Base-by-base conservation (phyloP, 2,888 invertebrate species). In the Lepidochrysops patricia region DNA sequence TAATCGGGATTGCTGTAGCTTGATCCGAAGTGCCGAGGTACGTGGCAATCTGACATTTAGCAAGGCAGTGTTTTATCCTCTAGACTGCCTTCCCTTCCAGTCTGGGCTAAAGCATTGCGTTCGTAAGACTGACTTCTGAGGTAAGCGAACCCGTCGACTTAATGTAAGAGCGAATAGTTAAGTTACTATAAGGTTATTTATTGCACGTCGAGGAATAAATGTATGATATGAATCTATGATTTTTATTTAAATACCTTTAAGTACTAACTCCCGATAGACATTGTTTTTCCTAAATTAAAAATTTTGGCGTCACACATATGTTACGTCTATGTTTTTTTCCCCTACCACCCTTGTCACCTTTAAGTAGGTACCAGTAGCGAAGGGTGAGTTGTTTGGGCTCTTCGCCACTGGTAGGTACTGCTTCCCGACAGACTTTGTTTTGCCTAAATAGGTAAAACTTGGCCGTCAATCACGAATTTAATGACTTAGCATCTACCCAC, bases 21-120 rank as follows among this genome's bases (percentile, higher is more conserved):
- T 63, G 66, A 65, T 66, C 63, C 66, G 60, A 56, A 63, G 48
- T 52, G 58, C 32, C 26, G 35, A 58, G 57, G 60, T 64, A 66
- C 72, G 84, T 87, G 89, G 83, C 76, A 79, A 79, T 80, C 87
- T 89, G 88, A 79, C 89, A 88, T 87, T 89, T 88, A 85, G 88
- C 86, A 69, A 59, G 69, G 80, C 82, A 84, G 70, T 80, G 86
- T 77, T 81, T 84, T 77, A 77, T 72, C 74, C 75, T 69, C 75
- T 79, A 76, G 77, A 77, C 75, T 70, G 68, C 63, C 70, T 63
- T 61, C 65, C 64, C 63, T 61, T 61, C 66, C 63, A 43, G 75
- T 74, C 74, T 73, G 69, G 76, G 67, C 82, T 81, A 74, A 80
- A 72, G 70, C 82, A 80, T 74, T 68, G 66, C 60, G 66, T 68